Percentiles rank a stretch among this genome's conserved stretches.
Conservation (phyloP, 2,113 vertebrate genomes). For the Plectropomus leopardus region DNA sequence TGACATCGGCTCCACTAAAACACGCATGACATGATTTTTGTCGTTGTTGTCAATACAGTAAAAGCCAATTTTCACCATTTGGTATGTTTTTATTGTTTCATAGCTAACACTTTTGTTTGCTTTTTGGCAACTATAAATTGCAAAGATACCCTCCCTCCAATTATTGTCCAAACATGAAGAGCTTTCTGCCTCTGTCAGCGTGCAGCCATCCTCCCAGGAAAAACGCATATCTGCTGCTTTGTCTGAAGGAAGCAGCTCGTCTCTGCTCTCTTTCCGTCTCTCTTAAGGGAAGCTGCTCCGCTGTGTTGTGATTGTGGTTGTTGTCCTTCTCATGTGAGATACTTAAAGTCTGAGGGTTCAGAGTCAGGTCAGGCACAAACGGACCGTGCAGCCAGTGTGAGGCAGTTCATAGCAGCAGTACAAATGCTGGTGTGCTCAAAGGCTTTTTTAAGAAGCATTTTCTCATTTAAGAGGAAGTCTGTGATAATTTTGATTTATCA, state of each 20-base stretch:
- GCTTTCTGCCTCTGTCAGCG: constrained; percentile 5
- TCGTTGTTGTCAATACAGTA: no score
- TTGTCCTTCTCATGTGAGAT: constrained; percentile 23
- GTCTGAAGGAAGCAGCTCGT: background rate
- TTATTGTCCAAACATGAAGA: background rate
- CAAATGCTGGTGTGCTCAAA: background rate
- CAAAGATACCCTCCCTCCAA: background rate
- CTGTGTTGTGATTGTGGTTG: constrained; percentile 11
- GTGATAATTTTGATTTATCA: background rate
- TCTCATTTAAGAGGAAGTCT: background rate
- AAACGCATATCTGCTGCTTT: background rate
- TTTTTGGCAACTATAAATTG: background rate
- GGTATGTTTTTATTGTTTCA: background rate
- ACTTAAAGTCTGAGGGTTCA: constrained; percentile 42
- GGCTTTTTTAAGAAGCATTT: background rate
- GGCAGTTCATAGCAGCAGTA: constrained; percentile 2
- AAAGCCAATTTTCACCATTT: background rate
- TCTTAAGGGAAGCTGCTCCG: background rate
- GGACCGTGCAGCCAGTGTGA: constrained; percentile 23
- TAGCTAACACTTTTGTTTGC: background rate
- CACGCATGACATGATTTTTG: no score
- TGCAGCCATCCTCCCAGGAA: background rate
- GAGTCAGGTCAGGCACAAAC: constrained; percentile 38
- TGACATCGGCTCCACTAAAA: background rate
- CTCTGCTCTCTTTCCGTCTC: background rate